These are phyloP conservation scores for Emydura subglobosa DNA, from an alignment of 2,113 vertebrate genomes.

Conservation along the genomic window DNA sequence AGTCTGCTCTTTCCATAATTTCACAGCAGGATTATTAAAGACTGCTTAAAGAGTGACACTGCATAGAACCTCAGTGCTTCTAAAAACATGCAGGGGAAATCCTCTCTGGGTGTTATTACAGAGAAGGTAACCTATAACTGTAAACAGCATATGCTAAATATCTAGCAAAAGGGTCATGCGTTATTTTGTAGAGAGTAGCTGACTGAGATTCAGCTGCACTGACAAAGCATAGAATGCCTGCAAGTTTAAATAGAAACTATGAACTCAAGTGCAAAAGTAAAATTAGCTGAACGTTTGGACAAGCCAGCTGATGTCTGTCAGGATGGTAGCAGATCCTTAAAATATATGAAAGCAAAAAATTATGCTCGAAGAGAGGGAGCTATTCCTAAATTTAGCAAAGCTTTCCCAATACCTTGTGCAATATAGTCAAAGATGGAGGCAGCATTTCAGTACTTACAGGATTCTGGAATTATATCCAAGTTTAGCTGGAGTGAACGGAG, in stretches of 20 bases:
- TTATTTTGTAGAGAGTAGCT: neutral
- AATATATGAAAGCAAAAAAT: neutral
- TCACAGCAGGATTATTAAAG: neutral
- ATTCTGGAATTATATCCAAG: neutral
- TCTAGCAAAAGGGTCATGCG: fast-evolving
- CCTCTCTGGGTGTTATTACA: neutral
- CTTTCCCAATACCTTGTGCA: neutral
- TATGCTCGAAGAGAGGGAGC: neutral
- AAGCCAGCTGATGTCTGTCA: neutral
- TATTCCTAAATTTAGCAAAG: neutral
- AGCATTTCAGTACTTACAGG: neutral
- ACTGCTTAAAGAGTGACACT: neutral
- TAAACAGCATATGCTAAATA: neutral
- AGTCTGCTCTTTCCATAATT: neutral
- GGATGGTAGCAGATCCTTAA: neutral
- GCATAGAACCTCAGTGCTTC: neutral
- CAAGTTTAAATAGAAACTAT: neutral
- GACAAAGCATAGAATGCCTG: neutral
- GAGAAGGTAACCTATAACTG: neutral
- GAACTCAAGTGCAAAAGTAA: neutral
- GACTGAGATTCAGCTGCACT: neutral
- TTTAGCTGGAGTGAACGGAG: neutral
- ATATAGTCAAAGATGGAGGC: neutral
- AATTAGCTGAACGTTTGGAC: neutral
- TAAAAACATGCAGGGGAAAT: neutral